Evolutionary conservation across 2,888 invertebrate genomes (phyloP).

Genomic region (Plemyria rubiginata): DNA sequence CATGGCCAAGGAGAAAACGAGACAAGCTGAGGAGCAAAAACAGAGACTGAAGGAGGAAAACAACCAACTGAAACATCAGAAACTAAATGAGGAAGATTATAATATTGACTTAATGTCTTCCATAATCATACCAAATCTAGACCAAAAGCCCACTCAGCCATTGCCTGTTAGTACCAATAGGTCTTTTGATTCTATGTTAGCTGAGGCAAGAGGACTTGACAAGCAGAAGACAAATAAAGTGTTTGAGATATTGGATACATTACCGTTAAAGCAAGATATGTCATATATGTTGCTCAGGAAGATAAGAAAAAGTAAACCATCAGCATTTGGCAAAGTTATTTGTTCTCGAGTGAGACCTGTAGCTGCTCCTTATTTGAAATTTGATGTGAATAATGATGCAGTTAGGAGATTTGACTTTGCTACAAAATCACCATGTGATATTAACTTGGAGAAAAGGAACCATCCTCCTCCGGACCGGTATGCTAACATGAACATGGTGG

Average conservation of each 20-base stretch:
- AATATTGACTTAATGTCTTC: slow-evolving; percentile 70
- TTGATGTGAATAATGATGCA: slow-evolving; percentile 43
- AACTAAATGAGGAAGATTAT: slow-evolving; percentile 51
- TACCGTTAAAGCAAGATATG: slow-evolving; percentile 54
- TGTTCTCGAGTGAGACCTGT: slow-evolving; percentile 58
- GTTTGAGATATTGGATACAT: slow-evolving; percentile 21
- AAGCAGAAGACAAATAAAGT: slow-evolving; percentile 3
- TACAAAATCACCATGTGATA: slow-evolving; percentile 70
- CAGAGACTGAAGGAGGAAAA: slow-evolving; percentile 55
- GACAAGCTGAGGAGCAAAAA: slow-evolving; percentile 55
- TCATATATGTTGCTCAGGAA: slow-evolving; percentile 62
- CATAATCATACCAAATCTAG: slow-evolving; percentile 50
- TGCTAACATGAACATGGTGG: slow-evolving; percentile 38
- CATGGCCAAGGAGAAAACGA: slow-evolving; percentile 65
- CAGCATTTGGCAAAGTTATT: slow-evolving; percentile 69
- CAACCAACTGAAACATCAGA: slow-evolving; percentile 49
- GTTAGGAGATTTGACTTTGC: slow-evolving; percentile 65
- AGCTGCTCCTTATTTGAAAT: slow-evolving; percentile 63
- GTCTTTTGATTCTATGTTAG: slow-evolving; percentile 63
- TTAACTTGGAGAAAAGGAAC: slow-evolving; percentile 58
- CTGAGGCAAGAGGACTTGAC: slow-evolving; percentile 26
- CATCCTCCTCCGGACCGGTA: slow-evolving; percentile 45
- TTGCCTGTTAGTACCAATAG: slow-evolving; percentile 29
- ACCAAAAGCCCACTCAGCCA: slow-evolving; percentile 28
- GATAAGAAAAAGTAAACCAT: slow-evolving; percentile 58